A percentile compares a stretch with the other conserved stretches of the same genome.
These are phyloP conservation scores for Drymodes brunneopygia DNA, from an alignment of 2,113 vertebrate genomes.

Conservation along the genomic window DNA sequence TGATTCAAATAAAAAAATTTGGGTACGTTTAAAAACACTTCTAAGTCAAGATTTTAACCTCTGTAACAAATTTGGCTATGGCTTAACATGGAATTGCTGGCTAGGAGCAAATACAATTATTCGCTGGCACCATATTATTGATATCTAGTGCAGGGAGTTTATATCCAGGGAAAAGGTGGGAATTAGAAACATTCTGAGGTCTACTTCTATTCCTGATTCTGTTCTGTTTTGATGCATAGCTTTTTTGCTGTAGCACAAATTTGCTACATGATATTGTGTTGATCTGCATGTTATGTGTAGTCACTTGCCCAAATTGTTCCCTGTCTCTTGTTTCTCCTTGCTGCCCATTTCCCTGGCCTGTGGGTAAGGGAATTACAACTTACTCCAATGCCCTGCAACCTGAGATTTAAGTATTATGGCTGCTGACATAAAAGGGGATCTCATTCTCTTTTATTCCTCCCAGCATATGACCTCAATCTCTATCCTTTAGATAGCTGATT, in stretches of 20 bases:
- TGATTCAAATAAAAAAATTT: background rate
- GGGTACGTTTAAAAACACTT: background rate
- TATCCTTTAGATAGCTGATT: constrained; percentile 12
- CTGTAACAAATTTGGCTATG: background rate
- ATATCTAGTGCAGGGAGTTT: background rate
- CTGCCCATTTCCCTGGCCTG: background rate
- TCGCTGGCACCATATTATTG: background rate
- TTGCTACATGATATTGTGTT: background rate
- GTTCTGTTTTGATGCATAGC: background rate
- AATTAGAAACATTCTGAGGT: background rate
- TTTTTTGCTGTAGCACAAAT: background rate
- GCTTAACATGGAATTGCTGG: background rate
- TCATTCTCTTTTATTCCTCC: constrained; percentile 16
- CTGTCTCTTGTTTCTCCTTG: background rate
- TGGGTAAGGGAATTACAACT: constrained; percentile 10
- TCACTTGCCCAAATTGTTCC: background rate
- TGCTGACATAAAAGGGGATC: background rate
- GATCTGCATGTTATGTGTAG: background rate
- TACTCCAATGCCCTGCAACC: background rate
- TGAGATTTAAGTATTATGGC: background rate
- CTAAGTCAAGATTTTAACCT: background rate
- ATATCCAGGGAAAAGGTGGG: background rate
- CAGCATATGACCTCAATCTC: background rate
- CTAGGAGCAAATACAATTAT: background rate
- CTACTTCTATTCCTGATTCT: background rate